Percentiles rank a stretch among this genome's conserved stretches.
These are phyloP conservation scores for Bucorvus abyssinicus DNA, from an alignment of 2,797 vertebrate genomes.

Conservation along the genomic window DNA sequence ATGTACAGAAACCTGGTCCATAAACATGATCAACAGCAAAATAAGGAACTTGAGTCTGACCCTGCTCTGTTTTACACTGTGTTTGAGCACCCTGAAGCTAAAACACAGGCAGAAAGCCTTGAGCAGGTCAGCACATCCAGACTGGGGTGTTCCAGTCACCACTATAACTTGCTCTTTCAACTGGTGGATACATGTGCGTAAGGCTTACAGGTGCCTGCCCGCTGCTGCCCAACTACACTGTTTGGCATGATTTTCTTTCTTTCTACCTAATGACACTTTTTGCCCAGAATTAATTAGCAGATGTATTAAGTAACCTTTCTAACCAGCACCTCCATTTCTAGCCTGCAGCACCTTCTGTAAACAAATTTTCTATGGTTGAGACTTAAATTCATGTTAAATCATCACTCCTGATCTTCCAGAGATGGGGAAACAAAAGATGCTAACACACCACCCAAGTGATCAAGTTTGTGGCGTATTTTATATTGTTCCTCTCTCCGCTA, in stretches of 20 bases:
- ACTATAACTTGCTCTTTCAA: neutral
- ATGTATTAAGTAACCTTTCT: neutral
- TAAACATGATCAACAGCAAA: neutral
- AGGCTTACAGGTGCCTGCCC: neutral
- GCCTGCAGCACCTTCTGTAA: neutral
- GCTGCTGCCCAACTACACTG: rapidly evolving
- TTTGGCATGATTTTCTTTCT: neutral
- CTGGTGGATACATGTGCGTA: neutral
- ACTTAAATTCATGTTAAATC: neutral
- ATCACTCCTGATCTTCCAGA: neutral
- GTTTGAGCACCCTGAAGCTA: neutral
- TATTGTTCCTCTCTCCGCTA: rapidly evolving
- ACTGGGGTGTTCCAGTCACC: neutral
- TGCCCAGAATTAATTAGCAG: neutral
- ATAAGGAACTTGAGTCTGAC: neutral
- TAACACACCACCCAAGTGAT: neutral
- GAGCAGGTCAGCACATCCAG: neutral
- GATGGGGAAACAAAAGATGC: neutral
- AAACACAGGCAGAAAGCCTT: neutral
- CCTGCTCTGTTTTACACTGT: rapidly evolving
- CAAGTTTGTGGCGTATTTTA: neutral
- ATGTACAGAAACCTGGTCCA: neutral
- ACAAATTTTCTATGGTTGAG: neutral
- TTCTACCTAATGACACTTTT: neutral
- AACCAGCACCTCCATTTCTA: neutral